Base-by-base conservation (phyloP, 2,888 invertebrate genomes). In the Cephus runcator region DNA sequence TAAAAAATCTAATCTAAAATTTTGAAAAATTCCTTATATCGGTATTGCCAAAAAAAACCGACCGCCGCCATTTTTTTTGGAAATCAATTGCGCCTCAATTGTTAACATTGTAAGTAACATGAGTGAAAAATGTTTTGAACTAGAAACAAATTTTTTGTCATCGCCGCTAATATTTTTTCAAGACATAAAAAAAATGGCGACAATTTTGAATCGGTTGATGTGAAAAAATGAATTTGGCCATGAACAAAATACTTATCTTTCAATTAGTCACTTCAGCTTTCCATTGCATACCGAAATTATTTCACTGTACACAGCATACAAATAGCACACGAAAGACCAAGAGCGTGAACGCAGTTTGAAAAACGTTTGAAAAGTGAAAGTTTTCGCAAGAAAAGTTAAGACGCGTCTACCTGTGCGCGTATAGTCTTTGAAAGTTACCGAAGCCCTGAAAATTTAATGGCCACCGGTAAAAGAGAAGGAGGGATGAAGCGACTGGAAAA, bases 401-500 rank as follows among this genome's bases (percentile, higher is more conserved):
- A 71, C 15, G 71, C 71, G 34, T 71, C 31, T 34, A 31, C 34
- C 33, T 34, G 71, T 71, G 31, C 31, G 34, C 11, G 30, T 34
- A 12, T 34, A 71, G 71, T 31, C 74, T 35, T 33, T 34, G 74
- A 74, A 74, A 74, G n/a, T 35, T 35, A 74, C 74, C 74, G 74
- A 34, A 34, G 12, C 35, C 74, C 34, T 71, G 74, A 35, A 33
- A 34, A 35, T 74, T 74, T 74, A 74, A 35, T 74, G 74, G 35
- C 12, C 74, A 9, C 35, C 35, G 34, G 74, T 23, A 73, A 34
- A n/a, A 15, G 40, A 15, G 40, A 40, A 40, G 56, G 23, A 56
- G 6, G 56, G 15, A 56, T 9, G 56, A 56, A 23, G 23, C 9
- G 23, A 23, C 23, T 23, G 56, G 23, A 23, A 69, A 75, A 36